Evolutionary conservation across 2,113 vertebrate species (phyloP), one percentile per base, ranked within the genome.

Genomic region (Pavo muticus): DNA sequence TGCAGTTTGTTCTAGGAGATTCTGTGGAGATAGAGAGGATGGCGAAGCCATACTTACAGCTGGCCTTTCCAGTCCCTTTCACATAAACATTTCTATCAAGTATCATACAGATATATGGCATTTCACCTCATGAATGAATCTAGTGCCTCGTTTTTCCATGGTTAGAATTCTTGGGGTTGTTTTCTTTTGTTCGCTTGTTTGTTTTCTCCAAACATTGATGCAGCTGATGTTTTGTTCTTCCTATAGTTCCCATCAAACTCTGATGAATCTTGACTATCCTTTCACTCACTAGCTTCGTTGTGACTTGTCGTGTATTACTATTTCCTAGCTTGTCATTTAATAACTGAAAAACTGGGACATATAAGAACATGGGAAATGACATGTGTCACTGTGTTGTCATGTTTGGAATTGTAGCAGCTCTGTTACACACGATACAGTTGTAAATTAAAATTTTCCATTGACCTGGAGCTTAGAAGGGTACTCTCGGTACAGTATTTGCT

Each of bases 361-460:
- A 72, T 45, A 94, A 90, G 93, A 95, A 91, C 83, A 90, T 3
- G 40, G 79, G 95, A 96, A 95, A 86, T 88, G 16, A 82, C 61
- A 45, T 94, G 45, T 71, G 91, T 95, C 95, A 90, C 40, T 73
- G 91, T 81, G 85, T 88, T 96, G 93, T 93, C 94, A 90, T 72
- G 80, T 90, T 45, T 94, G 93, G 90, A 96, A 95, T 90, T 86
- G 93, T 61, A 80, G 64, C 61, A 87, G 83, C 87, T 94, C 91
- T 75, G 52, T 60, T 95, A 80, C 83, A 94, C 83, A 75, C 56
- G 90, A 84, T 90, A 88, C 90, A 91, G 85, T 64, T 93, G 89
- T 95, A 92, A 96, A 94, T 94, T 88, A 95, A 75, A 91, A 91
- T 85, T 94, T 95, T 95, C 95, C 93, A 81, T 75, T 95, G 91